These are phyloP conservation scores for Eupithecia inturbata DNA, from an alignment of 2,888 invertebrate species.

Conservation along the genomic window DNA sequence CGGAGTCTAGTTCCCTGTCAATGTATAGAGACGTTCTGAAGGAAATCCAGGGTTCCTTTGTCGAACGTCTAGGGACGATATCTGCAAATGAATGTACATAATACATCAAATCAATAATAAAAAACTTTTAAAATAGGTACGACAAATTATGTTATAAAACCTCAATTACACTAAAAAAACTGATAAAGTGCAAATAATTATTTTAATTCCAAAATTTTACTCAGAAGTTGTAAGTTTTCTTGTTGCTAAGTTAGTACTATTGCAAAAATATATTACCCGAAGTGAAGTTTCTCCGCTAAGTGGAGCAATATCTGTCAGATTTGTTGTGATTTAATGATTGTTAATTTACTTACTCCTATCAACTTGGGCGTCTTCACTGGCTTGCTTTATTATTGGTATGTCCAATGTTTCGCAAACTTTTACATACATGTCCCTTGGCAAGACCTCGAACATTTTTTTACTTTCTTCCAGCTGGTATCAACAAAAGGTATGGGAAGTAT, in stretches of 20 bases:
- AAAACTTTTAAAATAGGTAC: background rate
- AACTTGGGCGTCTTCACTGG: constrained; percentile 25
- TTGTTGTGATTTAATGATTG: background rate
- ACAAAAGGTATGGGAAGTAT: background rate
- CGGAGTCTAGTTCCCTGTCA: constrained; percentile 71
- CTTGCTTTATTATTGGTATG: constrained; percentile 51
- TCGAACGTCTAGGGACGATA: constrained; percentile 42
- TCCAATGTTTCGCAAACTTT: constrained; percentile 69
- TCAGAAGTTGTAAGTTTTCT: background rate
- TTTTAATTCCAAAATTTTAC: background rate
- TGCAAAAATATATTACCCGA: background rate
- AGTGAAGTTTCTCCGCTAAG: background rate
- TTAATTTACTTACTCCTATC: constrained; percentile 49
- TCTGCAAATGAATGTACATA: constrained; percentile 31
- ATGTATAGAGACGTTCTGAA: constrained; percentile 65
- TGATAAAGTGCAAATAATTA: background rate
- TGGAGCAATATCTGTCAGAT: background rate
- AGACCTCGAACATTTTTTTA: constrained; percentile 59
- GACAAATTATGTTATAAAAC: background rate
- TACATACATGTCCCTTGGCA: constrained; percentile 68
- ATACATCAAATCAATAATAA: background rate
- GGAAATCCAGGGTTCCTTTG: constrained; percentile 69
- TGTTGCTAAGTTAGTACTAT: background rate
- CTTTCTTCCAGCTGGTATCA: constrained; percentile 61
- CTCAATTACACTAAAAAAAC: background rate